phyloP scores from a whole-genome alignment of 2,888 invertebrate genomes.

The Chrysodeixis includens region DNA sequence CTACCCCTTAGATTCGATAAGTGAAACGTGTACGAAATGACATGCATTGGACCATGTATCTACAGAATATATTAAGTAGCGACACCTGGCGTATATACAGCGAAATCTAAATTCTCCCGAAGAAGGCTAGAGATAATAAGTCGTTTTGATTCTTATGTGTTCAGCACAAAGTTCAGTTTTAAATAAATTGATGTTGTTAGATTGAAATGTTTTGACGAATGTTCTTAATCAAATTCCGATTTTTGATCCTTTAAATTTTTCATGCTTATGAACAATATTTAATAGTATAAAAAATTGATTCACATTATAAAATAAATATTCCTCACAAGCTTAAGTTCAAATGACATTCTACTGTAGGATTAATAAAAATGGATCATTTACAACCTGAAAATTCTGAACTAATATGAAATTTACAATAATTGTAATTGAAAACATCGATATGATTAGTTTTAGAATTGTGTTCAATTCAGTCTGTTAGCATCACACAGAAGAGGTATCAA shows the following conservation, averaged over 20 bases:
- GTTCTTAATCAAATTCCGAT: conserved; percentile 9
- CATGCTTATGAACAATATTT: conserved; percentile 13
- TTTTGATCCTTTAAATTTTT: background rate
- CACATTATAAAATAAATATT: conserved; percentile 24
- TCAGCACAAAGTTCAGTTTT: conserved; percentile 34
- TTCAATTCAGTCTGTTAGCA: conserved; percentile 70
- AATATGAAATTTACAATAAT: conserved; percentile 18
- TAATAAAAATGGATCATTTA: background rate
- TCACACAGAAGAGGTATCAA: conserved; percentile 45
- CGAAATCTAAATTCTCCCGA: conserved; percentile 58
- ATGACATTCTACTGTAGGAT: background rate
- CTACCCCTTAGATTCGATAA: conserved; percentile 39
- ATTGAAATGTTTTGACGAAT: conserved; percentile 22
- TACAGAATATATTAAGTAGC: conserved; percentile 64
- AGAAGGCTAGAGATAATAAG: conserved; percentile 39
- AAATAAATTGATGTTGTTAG: conserved; percentile 28
- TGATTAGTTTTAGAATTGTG: conserved; percentile 70
- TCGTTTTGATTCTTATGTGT: conserved; percentile 33
- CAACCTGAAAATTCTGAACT: conserved; percentile 11
- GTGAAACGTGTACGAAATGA: conserved; percentile 56
- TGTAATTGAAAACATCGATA: conserved; percentile 60
- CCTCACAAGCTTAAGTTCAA: background rate
- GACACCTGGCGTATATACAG: conserved; percentile 71
- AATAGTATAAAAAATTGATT: background rate
- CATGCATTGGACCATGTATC: conserved; percentile 69